Evolutionary conservation across 1,140 invertebrate genomes (phyloP).

Genomic region (Coenobita brevimanus): DNA sequence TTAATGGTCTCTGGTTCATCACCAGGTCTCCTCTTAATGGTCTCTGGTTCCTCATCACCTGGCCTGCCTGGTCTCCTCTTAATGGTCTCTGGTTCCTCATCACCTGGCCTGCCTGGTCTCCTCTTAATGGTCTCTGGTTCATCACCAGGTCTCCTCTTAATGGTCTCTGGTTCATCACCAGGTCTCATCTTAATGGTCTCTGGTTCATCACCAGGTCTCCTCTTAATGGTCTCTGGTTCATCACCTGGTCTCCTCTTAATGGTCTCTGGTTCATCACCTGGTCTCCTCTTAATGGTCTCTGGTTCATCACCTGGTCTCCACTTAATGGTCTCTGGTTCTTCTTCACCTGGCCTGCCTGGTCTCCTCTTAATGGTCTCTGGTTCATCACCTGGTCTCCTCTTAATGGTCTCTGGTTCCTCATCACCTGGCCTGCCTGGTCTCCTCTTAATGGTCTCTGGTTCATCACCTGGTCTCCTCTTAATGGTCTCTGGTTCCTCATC

Average conservation of each 20-base stretch:
- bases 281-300: slow-evolving; percentile 9
- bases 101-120: background rate
- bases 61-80: slow-evolving; percentile 1
- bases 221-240: slow-evolving; percentile 6
- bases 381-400: slow-evolving; percentile 3
- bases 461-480: slow-evolving; percentile 3
- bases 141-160: slow-evolving; percentile 20
- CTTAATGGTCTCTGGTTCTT: slow-evolving; percentile 12
- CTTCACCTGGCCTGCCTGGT: background rate
- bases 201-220: background rate
- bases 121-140: slow-evolving; percentile 12
- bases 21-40: slow-evolving; percentile 20
- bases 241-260: slow-evolving; percentile 4
- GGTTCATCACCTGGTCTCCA: slow-evolving; percentile 10
- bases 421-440: background rate
- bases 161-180: background rate
- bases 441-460: background rate
- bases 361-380: slow-evolving; percentile 15
- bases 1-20: slow-evolving; percentile 19
- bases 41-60: background rate
- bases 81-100: background rate
- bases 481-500: background rate
- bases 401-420: slow-evolving; percentile 6
- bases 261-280: background rate
- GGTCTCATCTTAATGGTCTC: background rate